Evolutionary conservation across 1,140 invertebrate genomes (phyloP).

Genomic region (Subanguina moxae): DNA sequence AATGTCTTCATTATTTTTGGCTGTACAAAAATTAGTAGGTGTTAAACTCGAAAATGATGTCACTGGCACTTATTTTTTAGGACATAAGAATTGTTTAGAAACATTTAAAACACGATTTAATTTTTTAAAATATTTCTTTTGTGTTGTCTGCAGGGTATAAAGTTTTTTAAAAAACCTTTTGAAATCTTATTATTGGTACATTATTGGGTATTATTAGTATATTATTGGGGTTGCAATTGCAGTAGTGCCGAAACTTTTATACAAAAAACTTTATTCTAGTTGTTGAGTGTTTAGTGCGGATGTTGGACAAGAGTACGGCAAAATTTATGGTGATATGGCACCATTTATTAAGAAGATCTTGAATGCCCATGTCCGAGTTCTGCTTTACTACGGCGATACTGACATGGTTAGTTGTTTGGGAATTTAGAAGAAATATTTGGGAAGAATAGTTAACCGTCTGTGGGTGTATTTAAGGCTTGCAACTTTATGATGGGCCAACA

Average conservation of each 20-base stretch:
- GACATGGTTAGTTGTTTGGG: slow-evolving; percentile 67
- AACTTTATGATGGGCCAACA: slow-evolving; percentile 61
- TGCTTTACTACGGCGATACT: slow-evolving; percentile 66
- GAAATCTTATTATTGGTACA: background rate
- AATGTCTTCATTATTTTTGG: too few relatives aligned
- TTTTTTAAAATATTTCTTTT: too few relatives aligned
- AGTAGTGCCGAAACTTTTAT: slow-evolving; percentile 7
- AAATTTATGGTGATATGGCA: slow-evolving; percentile 53
- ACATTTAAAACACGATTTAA: too few relatives aligned
- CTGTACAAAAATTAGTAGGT: too few relatives aligned
- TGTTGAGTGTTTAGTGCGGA: slow-evolving; percentile 45
- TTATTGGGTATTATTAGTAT: background rate
- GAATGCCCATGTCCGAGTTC: slow-evolving; percentile 58
- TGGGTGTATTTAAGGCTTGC: slow-evolving; percentile 59
- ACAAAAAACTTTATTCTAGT: slow-evolving; percentile 4
- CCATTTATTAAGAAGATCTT: slow-evolving; percentile 58
- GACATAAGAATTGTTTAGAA: too few relatives aligned
- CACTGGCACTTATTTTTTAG: too few relatives aligned
- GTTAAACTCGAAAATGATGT: too few relatives aligned
- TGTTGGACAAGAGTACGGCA: slow-evolving; percentile 52
- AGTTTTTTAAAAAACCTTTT: too few relatives aligned
- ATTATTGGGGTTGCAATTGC: background rate
- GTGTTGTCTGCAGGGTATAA: too few relatives aligned
- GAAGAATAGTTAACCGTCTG: background rate
- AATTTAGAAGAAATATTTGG: background rate